Evolutionary conservation across 2,113 vertebrate species (phyloP).

Genomic region (Dasyprocta punctata): DNA sequence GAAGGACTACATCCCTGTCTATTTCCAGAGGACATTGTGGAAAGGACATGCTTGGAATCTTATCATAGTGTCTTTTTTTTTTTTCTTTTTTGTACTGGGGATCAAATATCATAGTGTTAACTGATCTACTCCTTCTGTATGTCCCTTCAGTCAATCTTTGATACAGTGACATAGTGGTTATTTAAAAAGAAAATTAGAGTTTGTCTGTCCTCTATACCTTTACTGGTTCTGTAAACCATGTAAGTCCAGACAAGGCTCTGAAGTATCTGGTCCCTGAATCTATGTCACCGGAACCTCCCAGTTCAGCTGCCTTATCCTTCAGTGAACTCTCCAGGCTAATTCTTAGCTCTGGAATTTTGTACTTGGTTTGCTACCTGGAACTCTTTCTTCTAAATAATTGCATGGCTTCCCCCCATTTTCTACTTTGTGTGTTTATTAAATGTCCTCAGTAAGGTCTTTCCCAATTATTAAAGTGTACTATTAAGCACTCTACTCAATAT

Average conservation of each 20-base stretch:
- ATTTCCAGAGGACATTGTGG: not conserved
- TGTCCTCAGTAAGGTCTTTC: not conserved
- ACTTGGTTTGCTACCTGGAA: not conserved
- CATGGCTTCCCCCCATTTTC: not conserved
- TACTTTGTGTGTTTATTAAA: not conserved
- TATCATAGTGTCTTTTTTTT: too few relatives aligned
- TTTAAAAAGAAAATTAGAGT: not conserved
- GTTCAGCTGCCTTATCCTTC: not conserved
- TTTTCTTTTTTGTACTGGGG: too few relatives aligned
- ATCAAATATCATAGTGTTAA: too few relatives aligned
- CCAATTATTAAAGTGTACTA: not conserved
- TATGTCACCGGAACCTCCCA: too few relatives aligned
- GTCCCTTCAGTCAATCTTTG: not conserved
- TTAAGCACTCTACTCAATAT: not conserved
- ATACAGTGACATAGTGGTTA: not conserved
- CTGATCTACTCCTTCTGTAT: not conserved
- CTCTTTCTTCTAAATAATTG: not conserved
- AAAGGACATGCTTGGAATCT: not conserved
- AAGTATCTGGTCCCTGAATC: not conserved
- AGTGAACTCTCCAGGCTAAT: not conserved
- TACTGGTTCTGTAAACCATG: not conserved
- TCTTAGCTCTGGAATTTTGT: not conserved
- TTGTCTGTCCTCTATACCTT: not conserved
- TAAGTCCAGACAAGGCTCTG: not conserved
- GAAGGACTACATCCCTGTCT: not conserved